A percentile compares a stretch with the other conserved stretches of the same genome.
Evolutionary conservation across 2,113 vertebrate species (phyloP).

Genomic region (Carlito syrichta): DNA sequence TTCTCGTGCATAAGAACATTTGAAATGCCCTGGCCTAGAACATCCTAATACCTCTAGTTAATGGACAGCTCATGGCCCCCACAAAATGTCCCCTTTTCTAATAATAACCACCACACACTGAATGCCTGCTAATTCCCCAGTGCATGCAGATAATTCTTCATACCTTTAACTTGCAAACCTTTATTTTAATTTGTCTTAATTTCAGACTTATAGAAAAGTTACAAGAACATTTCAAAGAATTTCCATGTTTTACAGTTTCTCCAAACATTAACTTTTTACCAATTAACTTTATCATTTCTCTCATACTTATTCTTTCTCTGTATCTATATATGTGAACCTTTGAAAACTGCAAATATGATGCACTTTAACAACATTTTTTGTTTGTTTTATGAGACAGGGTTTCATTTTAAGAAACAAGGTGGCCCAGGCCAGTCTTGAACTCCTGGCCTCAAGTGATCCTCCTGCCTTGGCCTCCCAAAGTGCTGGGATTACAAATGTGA

Average conservation of each 20-base stretch:
- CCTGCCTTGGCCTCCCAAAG: too few relatives aligned
- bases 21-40: neutral
- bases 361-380: too few relatives aligned
- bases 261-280: neutral
- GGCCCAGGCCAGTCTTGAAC: too few relatives aligned
- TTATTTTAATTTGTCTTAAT: neutral
- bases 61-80: neutral
- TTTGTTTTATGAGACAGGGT: too few relatives aligned
- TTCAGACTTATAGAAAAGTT: neutral
- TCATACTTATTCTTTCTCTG: neutral
- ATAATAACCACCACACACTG: neutral
- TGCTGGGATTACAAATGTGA: too few relatives aligned
- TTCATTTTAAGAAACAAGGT: too few relatives aligned
- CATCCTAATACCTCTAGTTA: neutral
- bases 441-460: too few relatives aligned
- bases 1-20: neutral
- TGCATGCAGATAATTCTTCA: neutral
- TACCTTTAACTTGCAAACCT: neutral
- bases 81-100: neutral
- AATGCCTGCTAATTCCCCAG: neutral
- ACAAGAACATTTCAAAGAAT: neutral
- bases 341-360: neutral
- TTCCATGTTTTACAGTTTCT: neutral
- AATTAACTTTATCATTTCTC: neutral
- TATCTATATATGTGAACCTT: neutral